Conservation (phyloP, 2,113 vertebrate genomes). For the Benitochromis conjunctus region DNA sequence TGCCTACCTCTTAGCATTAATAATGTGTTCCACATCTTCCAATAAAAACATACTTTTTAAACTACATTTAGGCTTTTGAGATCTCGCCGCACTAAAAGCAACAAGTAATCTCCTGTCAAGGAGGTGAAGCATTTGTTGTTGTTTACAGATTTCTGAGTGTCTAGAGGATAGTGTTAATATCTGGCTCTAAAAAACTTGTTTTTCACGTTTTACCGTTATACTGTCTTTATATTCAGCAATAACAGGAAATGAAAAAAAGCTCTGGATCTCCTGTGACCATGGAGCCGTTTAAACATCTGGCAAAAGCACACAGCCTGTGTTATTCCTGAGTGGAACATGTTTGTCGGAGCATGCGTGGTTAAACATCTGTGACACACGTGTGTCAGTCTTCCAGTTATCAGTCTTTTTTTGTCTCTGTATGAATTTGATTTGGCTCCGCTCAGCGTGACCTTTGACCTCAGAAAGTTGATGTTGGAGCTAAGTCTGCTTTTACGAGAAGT, state of each 20-base stretch:
- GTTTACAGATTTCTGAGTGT: background rate
- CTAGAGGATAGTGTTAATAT: background rate
- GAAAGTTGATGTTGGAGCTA: background rate
- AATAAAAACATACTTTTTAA: background rate
- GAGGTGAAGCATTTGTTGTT: background rate
- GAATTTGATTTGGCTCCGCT: background rate
- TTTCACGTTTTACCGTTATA: background rate
- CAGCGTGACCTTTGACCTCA: background rate
- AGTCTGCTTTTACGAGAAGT: background rate
- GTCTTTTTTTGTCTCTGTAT: background rate
- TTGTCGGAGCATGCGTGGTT: background rate
- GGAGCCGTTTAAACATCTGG: background rate
- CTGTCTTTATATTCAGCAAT: background rate
- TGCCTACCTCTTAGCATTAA: no score
- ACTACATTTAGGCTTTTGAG: background rate
- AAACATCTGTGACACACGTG: background rate
- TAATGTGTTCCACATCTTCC: background rate
- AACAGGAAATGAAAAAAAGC: background rate
- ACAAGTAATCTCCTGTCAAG: background rate
- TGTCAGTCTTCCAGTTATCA: background rate
- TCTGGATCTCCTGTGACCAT: background rate
- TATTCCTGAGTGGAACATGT: background rate
- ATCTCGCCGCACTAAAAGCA: fast-evolving
- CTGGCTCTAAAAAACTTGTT: background rate
- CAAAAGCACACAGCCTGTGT: background rate